Evolutionary conservation across 2,888 invertebrate genomes (phyloP).

Genomic region (Elmis aenea): DNA sequence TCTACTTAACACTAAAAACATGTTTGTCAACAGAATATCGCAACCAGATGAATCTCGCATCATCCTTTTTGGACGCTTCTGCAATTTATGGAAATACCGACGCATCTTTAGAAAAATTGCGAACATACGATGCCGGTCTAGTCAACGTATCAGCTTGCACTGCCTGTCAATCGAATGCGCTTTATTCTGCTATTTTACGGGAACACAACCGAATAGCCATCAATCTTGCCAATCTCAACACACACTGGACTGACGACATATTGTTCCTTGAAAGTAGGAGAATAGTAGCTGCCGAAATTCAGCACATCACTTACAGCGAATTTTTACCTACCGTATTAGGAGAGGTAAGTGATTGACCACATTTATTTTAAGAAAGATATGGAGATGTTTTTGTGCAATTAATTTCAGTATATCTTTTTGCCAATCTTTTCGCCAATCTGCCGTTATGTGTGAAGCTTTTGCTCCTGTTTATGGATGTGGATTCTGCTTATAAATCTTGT

Average conservation of each 20-base stretch:
- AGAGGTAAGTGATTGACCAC: slow-evolving; percentile 56
- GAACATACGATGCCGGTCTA: slow-evolving; percentile 67
- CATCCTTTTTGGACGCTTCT: slow-evolving; percentile 78
- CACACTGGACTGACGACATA: slow-evolving; percentile 74
- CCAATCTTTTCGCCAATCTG: no score
- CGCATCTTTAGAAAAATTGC: slow-evolving; percentile 61
- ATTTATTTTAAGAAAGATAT: no score
- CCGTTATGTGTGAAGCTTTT: no score
- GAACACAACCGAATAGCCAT: slow-evolving; percentile 79
- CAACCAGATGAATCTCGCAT: slow-evolving; percentile 81
- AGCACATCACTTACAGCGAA: slow-evolving; percentile 80
- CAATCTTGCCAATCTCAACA: slow-evolving; percentile 63
- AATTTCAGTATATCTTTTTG: not conserved
- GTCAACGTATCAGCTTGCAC: slow-evolving; percentile 64
- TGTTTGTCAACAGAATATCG: slow-evolving; percentile 68
- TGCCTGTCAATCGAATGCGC: slow-evolving; percentile 61
- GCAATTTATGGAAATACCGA: slow-evolving; percentile 76
- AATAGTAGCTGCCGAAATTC: slow-evolving; percentile 72
- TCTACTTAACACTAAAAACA: no score
- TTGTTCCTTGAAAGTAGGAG: slow-evolving; percentile 71
- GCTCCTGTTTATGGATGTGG: no score
- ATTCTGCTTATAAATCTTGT: no score
- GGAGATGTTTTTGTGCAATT: not conserved
- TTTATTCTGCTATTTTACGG: slow-evolving; percentile 66
- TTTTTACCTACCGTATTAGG: slow-evolving; percentile 75